Percentiles rank a stretch among this genome's conserved stretches.
These are phyloP conservation scores for Myiotriccus ornatus DNA, from an alignment of 2,797 vertebrate genomes.

Conservation along the genomic window DNA sequence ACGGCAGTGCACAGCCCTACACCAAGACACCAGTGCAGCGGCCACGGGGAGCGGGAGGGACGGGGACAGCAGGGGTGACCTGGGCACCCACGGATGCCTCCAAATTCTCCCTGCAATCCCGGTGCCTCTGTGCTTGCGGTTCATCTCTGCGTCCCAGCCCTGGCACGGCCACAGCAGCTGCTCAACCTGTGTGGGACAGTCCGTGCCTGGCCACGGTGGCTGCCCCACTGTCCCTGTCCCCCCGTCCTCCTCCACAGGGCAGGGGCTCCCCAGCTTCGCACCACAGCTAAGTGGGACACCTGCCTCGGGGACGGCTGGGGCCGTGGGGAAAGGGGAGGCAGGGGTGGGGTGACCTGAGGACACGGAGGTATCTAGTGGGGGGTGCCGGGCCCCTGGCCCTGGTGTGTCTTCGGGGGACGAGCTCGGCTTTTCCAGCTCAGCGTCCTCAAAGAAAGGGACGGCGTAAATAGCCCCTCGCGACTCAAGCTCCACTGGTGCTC, in stretches of 20 bases:
- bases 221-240: background rate
- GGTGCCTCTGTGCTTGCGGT: fast-evolving
- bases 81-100: background rate
- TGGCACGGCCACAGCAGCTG: background rate
- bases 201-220: fast-evolving
- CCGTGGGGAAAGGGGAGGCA: background rate
- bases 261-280: background rate
- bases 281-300: background rate
- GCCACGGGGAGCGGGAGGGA: fast-evolving
- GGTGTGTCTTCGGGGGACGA: background rate
- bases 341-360: slow-evolving; percentile 48
- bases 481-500: slow-evolving; percentile 71
- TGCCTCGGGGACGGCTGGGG: background rate
- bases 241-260: background rate
- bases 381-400: background rate
- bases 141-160: background rate
- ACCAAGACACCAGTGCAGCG: fast-evolving
- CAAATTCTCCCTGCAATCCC: background rate
- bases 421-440: slow-evolving; percentile 39
- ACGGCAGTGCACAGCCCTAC: background rate
- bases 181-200: background rate
- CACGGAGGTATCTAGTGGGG: slow-evolving; percentile 14
- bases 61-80: fast-evolving
- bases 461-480: slow-evolving; percentile 82
- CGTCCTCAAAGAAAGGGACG: slow-evolving; percentile 63